phyloP scores from a whole-genome alignment of 2,888 invertebrate genomes.

The Drymonia ruficornis region DNA sequence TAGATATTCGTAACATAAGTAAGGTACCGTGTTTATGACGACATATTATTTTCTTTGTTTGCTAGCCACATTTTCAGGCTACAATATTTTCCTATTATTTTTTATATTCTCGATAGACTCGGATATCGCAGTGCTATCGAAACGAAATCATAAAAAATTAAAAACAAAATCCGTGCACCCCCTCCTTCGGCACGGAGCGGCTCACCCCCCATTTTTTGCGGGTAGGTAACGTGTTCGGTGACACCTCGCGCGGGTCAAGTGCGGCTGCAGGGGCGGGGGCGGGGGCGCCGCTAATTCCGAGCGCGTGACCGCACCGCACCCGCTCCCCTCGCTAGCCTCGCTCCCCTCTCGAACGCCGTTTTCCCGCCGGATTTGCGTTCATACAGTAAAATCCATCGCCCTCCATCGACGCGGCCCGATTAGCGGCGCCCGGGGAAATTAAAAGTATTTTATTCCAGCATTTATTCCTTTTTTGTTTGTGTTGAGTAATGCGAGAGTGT shows the following conservation, averaged over 20 bases:
- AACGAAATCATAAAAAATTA: constrained; percentile 67
- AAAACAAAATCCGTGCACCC: constrained; percentile 69
- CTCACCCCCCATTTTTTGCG: constrained; percentile 71
- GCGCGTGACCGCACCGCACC: constrained; percentile 70
- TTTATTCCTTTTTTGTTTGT: constrained; percentile 80
- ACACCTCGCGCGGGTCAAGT: constrained; percentile 76
- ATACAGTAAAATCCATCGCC: constrained; percentile 82
- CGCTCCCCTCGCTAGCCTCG: constrained; percentile 11
- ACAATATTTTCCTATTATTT: neutral
- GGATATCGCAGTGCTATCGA: constrained; percentile 53
- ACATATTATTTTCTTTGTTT: no score
- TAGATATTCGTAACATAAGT: neutral
- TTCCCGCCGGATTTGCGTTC: constrained; percentile 82
- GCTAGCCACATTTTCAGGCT: no score
- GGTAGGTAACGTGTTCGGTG: constrained; percentile 77
- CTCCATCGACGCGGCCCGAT: constrained; percentile 80
- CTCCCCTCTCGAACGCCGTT: constrained; percentile 55
- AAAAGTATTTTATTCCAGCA: constrained; percentile 83
- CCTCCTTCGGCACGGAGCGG: constrained; percentile 38
- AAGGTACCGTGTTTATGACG: no score
- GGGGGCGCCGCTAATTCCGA: constrained; percentile 69
- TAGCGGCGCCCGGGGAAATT: constrained; percentile 83
- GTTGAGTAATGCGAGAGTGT: constrained; percentile 67
- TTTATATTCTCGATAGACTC: constrained; percentile 11
- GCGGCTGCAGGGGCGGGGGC: constrained; percentile 45